phyloP scores from a whole-genome alignment of 2,113 vertebrate species.

The Actenoides lindsayi region DNA sequence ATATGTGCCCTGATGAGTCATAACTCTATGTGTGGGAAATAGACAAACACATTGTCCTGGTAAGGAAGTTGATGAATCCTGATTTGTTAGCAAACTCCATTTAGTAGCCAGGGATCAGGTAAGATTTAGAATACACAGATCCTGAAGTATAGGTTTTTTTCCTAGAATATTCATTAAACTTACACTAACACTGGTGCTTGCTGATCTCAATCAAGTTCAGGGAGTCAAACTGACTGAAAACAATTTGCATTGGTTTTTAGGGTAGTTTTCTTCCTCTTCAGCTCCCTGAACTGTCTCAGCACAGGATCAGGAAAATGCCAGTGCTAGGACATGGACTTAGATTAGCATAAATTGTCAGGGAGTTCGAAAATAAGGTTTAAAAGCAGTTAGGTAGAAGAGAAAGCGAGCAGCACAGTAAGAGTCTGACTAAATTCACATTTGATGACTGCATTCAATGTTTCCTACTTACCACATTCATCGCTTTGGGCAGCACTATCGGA shows the following conservation, averaged over 20 bases:
- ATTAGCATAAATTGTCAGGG: neutral
- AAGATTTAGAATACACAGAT: neutral
- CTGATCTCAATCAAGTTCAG: neutral
- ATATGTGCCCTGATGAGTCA: neutral
- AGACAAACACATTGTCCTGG: neutral
- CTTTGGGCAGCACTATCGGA: neutral
- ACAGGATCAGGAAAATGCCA: neutral
- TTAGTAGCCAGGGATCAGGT: neutral
- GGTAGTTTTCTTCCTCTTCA: neutral
- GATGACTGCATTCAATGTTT: neutral
- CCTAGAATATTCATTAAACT: neutral
- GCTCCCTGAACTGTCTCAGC: neutral
- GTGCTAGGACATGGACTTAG: neutral
- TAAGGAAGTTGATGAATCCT: neutral
- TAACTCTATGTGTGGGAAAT: neutral
- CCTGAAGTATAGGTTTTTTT: neutral
- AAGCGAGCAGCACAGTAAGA: neutral
- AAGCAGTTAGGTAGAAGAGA: neutral
- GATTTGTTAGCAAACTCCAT: neutral
- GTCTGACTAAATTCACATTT: neutral
- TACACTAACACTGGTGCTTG: neutral
- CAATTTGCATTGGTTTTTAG: neutral
- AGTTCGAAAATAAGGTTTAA: neutral
- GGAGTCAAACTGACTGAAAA: neutral
- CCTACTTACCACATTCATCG: neutral